Conservation (phyloP, 1,140 invertebrate species). For the Ostrea denselamellosa region DNA sequence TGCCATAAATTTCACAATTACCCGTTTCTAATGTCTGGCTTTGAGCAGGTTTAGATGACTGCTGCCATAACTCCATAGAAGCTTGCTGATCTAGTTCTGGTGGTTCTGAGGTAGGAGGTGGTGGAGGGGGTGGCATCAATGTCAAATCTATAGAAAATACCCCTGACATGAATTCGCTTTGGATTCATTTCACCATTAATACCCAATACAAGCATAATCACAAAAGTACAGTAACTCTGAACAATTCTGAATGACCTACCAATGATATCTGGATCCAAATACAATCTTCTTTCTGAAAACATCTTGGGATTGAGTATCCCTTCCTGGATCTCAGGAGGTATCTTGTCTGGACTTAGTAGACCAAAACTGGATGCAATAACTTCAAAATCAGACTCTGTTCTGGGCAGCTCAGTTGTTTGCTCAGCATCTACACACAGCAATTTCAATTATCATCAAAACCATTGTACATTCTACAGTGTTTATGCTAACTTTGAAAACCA, state of each 20-base stretch:
- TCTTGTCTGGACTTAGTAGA: constrained; percentile 64
- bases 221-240: not conserved
- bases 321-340: constrained; percentile 66
- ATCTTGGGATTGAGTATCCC: constrained; percentile 65
- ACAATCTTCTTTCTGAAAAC: constrained; percentile 77
- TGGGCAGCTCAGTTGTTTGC: constrained; percentile 80
- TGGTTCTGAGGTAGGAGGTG: constrained; percentile 39
- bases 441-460: too few relatives aligned
- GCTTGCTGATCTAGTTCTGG: constrained; percentile 27
- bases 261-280: constrained; percentile 92
- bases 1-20: not conserved
- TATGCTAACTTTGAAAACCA: too few relatives aligned
- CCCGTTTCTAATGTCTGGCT: not conserved
- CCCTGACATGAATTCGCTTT: too few relatives aligned
- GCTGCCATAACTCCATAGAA: not conserved
- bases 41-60: not conserved
- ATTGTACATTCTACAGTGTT: too few relatives aligned
- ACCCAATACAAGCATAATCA: not conserved
- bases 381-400: constrained; percentile 65
- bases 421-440: not conserved
- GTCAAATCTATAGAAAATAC: constrained; percentile 84
- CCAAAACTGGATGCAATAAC: constrained; percentile 66
- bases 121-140: constrained; percentile 84
- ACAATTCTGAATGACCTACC: constrained; percentile 73
- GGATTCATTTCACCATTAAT: not conserved